Conservation (phyloP, 1,140 invertebrate genomes). For the Conus betulinus region DNA sequence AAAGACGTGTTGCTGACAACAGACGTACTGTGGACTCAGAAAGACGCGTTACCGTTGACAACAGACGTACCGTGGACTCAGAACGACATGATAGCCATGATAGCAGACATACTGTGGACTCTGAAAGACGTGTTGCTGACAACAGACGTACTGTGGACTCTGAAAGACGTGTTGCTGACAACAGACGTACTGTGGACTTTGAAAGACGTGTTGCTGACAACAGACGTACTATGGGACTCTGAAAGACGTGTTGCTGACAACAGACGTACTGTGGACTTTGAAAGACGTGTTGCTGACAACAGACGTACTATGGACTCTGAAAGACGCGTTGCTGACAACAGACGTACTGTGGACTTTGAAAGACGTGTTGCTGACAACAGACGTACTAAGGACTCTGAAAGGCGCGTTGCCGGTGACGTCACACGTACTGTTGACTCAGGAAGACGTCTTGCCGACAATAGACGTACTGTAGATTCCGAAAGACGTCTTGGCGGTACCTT, state of each 20-base stretch:
- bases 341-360: background rate
- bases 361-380: background rate
- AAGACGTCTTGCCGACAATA: too few species aligned
- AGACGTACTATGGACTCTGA: background rate
- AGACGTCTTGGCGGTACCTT: too few species aligned
- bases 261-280: background rate
- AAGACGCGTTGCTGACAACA: background rate
- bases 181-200: background rate
- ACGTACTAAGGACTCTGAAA: background rate
- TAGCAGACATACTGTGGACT: background rate
- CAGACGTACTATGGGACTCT: background rate
- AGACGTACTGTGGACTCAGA: too few species aligned
- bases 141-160: background rate
- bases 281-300: background rate
- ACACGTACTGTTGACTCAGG: too few species aligned
- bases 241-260: background rate
- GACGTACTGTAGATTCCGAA: too few species aligned
- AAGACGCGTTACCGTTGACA: too few species aligned
- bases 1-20: too few species aligned
- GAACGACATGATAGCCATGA: background rate
- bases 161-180: background rate
- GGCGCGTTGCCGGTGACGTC: too few species aligned
- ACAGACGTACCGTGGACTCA: too few species aligned
- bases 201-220: background rate
- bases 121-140: background rate